Percentiles rank a stretch among this genome's conserved stretches.
Conservation (phyloP, 2,113 vertebrate species). For the Castor canadensis region DNA sequence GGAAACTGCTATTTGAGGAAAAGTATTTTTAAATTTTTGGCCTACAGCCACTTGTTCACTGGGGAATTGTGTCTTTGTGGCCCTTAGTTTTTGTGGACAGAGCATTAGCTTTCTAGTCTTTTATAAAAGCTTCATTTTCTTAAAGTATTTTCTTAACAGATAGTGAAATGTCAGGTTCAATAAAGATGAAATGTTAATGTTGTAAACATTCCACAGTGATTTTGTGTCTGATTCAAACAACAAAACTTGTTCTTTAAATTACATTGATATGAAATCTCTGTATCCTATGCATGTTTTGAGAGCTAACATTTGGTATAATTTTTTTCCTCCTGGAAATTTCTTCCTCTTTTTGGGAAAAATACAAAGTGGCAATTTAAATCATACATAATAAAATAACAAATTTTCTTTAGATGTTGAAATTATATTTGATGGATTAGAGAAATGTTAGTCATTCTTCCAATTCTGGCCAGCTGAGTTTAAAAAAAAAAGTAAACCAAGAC, state of each 20-base stretch:
- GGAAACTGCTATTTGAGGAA: slow-evolving; percentile 32
- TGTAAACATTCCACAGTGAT: not conserved
- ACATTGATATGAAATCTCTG: not conserved
- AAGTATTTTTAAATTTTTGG: slow-evolving; percentile 55
- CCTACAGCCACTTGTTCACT: not conserved
- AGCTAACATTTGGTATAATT: not conserved
- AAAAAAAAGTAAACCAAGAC: not conserved
- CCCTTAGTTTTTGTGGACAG: not conserved
- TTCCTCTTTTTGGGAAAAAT: not conserved
- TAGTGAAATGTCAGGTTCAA: not conserved
- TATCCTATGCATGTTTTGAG: not conserved
- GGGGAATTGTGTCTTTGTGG: not conserved
- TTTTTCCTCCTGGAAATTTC: not conserved
- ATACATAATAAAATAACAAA: not conserved
- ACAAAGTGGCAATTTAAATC: not conserved
- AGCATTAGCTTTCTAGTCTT: slow-evolving; percentile 17
- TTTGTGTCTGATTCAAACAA: slow-evolving; percentile 1
- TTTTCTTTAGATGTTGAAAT: not conserved
- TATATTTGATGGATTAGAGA: not conserved
- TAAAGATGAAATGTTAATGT: not conserved
- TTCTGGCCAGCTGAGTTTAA: not conserved
- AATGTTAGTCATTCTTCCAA: not conserved
- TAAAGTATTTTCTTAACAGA: not conserved
- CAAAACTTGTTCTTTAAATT: slow-evolving; percentile 22
- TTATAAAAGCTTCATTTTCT: not conserved